Evolutionary conservation across 2,797 vertebrate species (phyloP), one percentile per base, ranked within the genome.

Genomic region (Botia almorhae): DNA sequence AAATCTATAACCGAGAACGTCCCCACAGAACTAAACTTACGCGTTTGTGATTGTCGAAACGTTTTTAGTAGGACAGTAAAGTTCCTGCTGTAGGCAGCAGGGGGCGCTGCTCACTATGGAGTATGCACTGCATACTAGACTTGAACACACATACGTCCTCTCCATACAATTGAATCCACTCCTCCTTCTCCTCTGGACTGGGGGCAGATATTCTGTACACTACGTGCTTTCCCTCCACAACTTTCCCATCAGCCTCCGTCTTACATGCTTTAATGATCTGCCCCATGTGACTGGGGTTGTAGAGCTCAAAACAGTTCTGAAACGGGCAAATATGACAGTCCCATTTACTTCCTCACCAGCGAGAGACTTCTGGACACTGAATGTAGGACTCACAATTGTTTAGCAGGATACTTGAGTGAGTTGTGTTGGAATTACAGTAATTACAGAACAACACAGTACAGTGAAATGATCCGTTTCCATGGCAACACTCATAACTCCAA

Each of bases 261-360:
- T 99, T 99, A 87, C 98, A 99, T 0, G 98, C 98, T 88, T 99
- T 99, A 86, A 99, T 98, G 65, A 99, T 96, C 87, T 98, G 97
- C 72, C 98, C 97, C 92, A 98, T 99, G 88, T 99, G 97, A 87
- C 95, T 95, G 16, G 96, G 96, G 88, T 98, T 99, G 86, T 96
- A 99, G 14, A 99, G 95, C 91, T 99, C 98, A 84, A 99, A 99
- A 80, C 98, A 99, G 92, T 99, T 99, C 98, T 99, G 81, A 36
- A 76, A 63, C 82, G 8, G 33, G 7, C 29, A 69, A 68, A 10
- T 46, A 58, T 61, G 19, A 51, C 70, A 48, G 12, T 70, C 73
- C 39, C 16, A n/a, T 26, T 21, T 55, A 65, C 71, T 67, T 56
- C 76, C 43, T 64, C 23, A 39, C 19, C n/a, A 26, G 4, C 43